These are phyloP conservation scores for Cyanistes caeruleus DNA, from an alignment of 2,113 vertebrate species.

Conservation along the genomic window DNA sequence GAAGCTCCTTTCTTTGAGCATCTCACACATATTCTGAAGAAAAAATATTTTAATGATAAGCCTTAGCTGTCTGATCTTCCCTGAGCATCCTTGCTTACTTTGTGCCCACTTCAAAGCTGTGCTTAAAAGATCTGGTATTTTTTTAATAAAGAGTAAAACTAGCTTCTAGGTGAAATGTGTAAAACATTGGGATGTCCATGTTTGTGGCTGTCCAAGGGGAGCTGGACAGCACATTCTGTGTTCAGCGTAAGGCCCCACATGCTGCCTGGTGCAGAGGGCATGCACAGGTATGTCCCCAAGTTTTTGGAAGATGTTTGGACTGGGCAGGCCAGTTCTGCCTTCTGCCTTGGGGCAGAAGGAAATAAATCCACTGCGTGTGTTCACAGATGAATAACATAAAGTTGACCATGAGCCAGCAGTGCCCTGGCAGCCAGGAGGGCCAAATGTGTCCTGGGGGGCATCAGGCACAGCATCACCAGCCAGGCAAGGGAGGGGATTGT, in stretches of 20 bases:
- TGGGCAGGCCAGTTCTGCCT: background rate
- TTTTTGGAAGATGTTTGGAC: background rate
- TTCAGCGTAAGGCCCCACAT: rapidly evolving
- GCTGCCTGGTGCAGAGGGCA: background rate
- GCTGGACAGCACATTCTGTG: background rate
- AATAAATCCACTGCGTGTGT: background rate
- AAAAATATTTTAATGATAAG: background rate
- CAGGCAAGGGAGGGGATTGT: background rate
- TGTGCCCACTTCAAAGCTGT: background rate
- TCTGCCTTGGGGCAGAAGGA: background rate
- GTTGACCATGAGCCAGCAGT: background rate
- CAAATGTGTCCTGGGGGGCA: rapidly evolving
- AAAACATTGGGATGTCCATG: background rate
- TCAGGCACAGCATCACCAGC: background rate
- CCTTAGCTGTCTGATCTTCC: background rate
- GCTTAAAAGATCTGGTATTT: background rate
- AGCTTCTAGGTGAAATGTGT: background rate
- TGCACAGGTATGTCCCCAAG: background rate
- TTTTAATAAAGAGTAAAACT: background rate
- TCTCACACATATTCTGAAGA: background rate
- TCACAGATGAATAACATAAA: background rate
- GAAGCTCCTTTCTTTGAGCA: background rate
- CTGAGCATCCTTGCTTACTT: background rate
- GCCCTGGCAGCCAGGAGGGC: background rate
- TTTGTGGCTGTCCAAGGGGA: background rate